These are phyloP conservation scores for Drosophila nigricruria DNA, from an alignment of 2,888 invertebrate species.

Conservation along the genomic window DNA sequence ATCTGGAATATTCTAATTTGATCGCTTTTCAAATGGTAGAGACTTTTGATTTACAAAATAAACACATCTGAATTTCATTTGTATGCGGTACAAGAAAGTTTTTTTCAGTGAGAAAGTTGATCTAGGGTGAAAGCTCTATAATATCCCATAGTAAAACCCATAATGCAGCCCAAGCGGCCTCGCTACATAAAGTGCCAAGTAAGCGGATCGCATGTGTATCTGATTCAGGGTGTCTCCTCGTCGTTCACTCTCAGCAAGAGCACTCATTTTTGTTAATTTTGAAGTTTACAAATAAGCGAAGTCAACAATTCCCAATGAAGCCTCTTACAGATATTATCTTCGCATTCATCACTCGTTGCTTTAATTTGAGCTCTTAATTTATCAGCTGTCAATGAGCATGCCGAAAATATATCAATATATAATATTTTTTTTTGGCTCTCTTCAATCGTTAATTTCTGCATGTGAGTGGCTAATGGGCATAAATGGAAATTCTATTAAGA, in stretches of 20 bases:
- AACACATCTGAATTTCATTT: background rate
- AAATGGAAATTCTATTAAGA: constrained; percentile 78
- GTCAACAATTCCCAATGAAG: no score
- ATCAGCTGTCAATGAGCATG: constrained; percentile 22
- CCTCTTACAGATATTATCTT: background rate
- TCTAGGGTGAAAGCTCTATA: no score
- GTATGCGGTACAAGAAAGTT: no score
- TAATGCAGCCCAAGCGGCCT: background rate
- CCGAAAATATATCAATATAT: background rate
- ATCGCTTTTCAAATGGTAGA: no score
- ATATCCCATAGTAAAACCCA: background rate
- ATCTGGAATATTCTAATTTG: no score
- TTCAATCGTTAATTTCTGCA: constrained; percentile 2
- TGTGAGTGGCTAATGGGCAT: constrained; percentile 62
- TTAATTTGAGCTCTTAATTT: constrained; percentile 19
- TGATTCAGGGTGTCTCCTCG: no score
- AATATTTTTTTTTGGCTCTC: background rate
- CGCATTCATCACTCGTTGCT: background rate
- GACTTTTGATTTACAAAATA: background rate
- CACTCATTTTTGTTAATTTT: no score
- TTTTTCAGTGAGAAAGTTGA: no score
- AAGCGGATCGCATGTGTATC: no score
- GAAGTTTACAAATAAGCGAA: no score
- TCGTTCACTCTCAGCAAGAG: no score
- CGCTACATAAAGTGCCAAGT: background rate